Base-by-base conservation (phyloP, 2,113 vertebrate species). In the Tachysurus vachellii region DNA sequence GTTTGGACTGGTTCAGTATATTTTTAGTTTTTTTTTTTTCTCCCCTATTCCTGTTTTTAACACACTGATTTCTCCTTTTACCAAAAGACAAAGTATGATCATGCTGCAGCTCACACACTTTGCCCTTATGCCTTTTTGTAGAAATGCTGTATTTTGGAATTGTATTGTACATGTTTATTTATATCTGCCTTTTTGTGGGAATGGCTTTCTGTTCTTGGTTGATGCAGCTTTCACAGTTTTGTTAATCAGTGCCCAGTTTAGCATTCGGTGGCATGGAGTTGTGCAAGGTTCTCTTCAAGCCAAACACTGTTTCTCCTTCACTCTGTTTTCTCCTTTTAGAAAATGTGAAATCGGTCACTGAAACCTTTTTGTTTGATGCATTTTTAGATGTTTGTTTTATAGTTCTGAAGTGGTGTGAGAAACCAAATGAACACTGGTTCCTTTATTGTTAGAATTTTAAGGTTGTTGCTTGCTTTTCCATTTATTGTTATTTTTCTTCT, bases 361-460 rank as follows among this genome's bases (percentile, higher is more conserved):
- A 80, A 84, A 36, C 47, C 47, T 50, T 80, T 85, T 87, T 36
- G 31, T 89, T 87, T 68, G 42, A 71, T 71, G 76, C 83, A 57
- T 85, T 85, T 86, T 77, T 28, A 87, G 61, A 75, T 50, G 77
- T 83, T 87, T 75, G 82, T 87, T 89, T 87, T 62, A 82, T 57
- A 62, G 54, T 75, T 83, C 76, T 75, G 59, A 83, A 76, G 76
- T 54, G 44, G 83, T 83, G 85, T 88, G 85, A 73, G 82, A 87
- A 85, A 57, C 50, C 54, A 76, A 77, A 79, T 71, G 64, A 88
- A 86, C 89, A 88, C 89, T 85, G 89, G 77, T 88, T 90, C 47
- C 86, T 68, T 82, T 88, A 79, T 85, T 86, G 66, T 83, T 79
- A 57, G 61, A 57, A 44, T 79, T 87, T 87, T 83, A 61, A 76